A percentile compares a stretch with the other conserved stretches of the same genome.
phyloP scores from a whole-genome alignment of 2,797 vertebrate genomes.

The Setipinna tenuifilis region DNA sequence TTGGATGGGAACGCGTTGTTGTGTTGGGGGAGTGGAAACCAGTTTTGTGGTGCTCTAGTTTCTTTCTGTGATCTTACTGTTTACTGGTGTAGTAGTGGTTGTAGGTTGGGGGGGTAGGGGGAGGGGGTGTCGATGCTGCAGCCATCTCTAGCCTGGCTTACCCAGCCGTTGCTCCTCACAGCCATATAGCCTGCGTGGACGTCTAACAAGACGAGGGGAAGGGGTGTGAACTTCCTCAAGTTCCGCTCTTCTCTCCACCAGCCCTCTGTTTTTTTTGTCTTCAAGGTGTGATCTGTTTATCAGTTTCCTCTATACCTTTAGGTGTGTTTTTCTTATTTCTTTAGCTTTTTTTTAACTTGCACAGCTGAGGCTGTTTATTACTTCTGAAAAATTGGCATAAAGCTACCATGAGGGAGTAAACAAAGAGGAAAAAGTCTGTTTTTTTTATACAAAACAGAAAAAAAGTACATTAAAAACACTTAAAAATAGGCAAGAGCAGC shows the following conservation, averaged over 20 bases:
- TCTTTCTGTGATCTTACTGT: not conserved
- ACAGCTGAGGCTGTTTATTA: not conserved
- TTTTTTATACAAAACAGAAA: slow-evolving; percentile 41
- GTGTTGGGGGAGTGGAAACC: not conserved
- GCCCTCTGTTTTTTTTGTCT: slow-evolving; percentile 2
- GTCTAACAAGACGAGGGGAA: not conserved
- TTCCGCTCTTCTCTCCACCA: not conserved
- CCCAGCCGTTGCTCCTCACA: not conserved
- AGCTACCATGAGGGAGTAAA: not conserved
- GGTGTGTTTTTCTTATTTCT: not conserved
- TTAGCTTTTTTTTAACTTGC: not conserved
- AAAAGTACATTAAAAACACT: not conserved
- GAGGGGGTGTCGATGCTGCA: not conserved
- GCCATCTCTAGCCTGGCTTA: not conserved
- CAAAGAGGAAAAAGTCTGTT: slow-evolving; percentile 35
- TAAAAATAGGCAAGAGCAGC: slow-evolving; percentile 55
- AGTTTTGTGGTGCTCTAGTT: not conserved
- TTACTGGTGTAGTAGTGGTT: not conserved
- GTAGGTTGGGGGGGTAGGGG: not conserved
- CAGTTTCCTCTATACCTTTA: not conserved
- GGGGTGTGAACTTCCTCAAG: not conserved
- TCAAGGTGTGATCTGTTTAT: not conserved
- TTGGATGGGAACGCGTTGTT: not conserved
- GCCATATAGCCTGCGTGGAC: not conserved
- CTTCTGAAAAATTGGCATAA: not conserved